phyloP scores from a whole-genome alignment of 2,888 invertebrate genomes.

The Metellina segmentata region DNA sequence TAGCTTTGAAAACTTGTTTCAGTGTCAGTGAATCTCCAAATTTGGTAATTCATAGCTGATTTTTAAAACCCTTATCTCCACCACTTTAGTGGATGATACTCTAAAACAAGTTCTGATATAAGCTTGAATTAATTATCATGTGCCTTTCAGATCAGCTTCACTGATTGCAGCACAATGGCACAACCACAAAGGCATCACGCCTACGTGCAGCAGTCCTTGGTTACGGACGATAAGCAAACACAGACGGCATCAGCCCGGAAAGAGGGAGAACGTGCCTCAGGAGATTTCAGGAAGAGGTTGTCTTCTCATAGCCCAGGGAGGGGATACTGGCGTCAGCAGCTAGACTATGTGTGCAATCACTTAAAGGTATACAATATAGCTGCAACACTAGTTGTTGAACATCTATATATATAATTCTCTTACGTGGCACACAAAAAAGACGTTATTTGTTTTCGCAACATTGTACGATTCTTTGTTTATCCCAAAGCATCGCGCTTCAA shows the following conservation, averaged over 20 bases:
- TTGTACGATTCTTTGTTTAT: too few relatives aligned
- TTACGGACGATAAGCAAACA: conserved; percentile 1
- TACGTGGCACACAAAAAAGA: too few relatives aligned
- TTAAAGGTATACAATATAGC: conserved; percentile 44
- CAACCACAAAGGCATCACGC: conserved; percentile 25
- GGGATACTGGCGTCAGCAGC: conserved; percentile 70
- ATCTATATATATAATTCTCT: too few relatives aligned
- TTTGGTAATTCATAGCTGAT: too few relatives aligned
- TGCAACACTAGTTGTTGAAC: background rate
- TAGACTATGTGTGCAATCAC: conserved; percentile 69
- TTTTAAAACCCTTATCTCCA: too few relatives aligned
- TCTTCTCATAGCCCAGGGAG: conserved; percentile 54
- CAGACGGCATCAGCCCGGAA: conserved; percentile 9
- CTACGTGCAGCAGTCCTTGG: conserved; percentile 20
- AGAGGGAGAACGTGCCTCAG: background rate
- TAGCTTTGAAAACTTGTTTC: too few relatives aligned
- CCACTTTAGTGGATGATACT: too few relatives aligned
- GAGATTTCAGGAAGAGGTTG: background rate
- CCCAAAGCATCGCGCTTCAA: too few relatives aligned
- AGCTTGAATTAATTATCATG: background rate
- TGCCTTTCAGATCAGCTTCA: background rate
- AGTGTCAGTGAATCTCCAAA: too few relatives aligned
- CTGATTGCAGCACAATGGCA: conserved; percentile 15
- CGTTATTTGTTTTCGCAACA: too few relatives aligned
- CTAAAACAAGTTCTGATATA: too few relatives aligned